These are phyloP conservation scores for Heteronetta atricapilla DNA, from an alignment of 2,113 vertebrate genomes.

Conservation along the genomic window DNA sequence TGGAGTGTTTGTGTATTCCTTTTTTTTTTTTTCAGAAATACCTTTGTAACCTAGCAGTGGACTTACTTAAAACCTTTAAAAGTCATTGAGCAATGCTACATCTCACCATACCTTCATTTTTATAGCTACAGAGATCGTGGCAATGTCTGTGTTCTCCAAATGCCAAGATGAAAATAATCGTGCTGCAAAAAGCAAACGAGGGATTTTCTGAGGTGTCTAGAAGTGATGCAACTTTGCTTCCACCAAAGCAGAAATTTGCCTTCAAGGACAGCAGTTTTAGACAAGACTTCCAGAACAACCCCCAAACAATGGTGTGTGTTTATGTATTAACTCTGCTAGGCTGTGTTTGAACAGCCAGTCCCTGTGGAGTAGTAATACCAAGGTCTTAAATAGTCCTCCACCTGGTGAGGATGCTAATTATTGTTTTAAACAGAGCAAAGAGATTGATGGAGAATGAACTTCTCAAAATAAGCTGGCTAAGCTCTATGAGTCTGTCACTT, in stretches of 20 bases:
- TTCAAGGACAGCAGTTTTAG: neutral
- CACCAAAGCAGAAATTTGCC: neutral
- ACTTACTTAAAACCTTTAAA: neutral
- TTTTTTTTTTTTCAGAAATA: neutral
- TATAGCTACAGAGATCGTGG: neutral
- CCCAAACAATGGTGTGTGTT: fast-evolving
- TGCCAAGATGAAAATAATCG: neutral
- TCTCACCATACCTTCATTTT: neutral
- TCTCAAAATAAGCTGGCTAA: neutral
- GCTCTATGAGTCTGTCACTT: neutral
- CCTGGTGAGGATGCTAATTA: neutral
- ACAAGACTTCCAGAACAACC: neutral
- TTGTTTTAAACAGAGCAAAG: neutral
- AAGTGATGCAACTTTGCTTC: neutral
- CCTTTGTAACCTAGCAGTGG: neutral
- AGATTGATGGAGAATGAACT: neutral
- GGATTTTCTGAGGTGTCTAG: neutral
- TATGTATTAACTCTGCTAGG: neutral
- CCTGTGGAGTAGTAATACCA: neutral
- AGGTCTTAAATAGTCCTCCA: neutral
- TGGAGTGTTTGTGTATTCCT: neutral
- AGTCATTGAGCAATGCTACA: neutral
- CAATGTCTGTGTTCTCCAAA: neutral
- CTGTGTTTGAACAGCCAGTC: neutral
- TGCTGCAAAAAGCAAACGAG: neutral